Base-by-base conservation (phyloP, 2,113 vertebrate genomes). In the Silurus asotus region DNA sequence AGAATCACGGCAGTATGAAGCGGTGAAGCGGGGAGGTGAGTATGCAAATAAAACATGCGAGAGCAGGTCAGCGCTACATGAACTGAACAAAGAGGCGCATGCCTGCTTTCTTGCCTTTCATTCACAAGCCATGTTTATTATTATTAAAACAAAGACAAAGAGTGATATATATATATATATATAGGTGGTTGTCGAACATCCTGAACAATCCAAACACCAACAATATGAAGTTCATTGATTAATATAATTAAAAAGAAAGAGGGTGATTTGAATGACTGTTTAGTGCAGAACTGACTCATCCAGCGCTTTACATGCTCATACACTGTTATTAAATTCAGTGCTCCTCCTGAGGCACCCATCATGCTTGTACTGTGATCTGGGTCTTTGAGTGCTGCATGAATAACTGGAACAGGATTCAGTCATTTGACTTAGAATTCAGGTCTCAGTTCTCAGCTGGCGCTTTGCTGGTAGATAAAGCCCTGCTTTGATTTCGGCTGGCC, bases 401-500 rank as follows among this genome's bases (percentile, higher is more conserved):
- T 8, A 81, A 81, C 59, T 25, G 37, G 79, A 64, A 45, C 79
- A 65, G 59, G 79, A 81, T 51, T 64, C 79, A 81, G 78, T 49
- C 79, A 49, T 79, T 79, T 61, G 25, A 82, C 61, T 82, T 51
- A 65, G 14, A 51, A 65, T 51, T 67, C 59, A 82, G 81, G 23
- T 25, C 45, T 64, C 58, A 81, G 45, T 45, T 49, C 79, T 81
- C 74, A 8, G 74, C n/a, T 25, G 56, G 55, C 28, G 5, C 77
- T 59, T 4, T 5, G 61, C n/a, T 28, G 48, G 13, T 81, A 69
- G 84, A 65, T 82, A 67, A 82, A 67, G 61, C 48, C 37, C 48
- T 17, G 62, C 81, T 82, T 82, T 82, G 61, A 53, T 81, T 49
- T 81, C 59, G 25, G 6, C 79, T 51, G 81, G 45, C 62, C 81